A percentile compares a stretch with the other conserved stretches of the same genome.
phyloP scores from a whole-genome alignment of 1,140 invertebrate genomes.

The Caligus rogercresseyi region DNA sequence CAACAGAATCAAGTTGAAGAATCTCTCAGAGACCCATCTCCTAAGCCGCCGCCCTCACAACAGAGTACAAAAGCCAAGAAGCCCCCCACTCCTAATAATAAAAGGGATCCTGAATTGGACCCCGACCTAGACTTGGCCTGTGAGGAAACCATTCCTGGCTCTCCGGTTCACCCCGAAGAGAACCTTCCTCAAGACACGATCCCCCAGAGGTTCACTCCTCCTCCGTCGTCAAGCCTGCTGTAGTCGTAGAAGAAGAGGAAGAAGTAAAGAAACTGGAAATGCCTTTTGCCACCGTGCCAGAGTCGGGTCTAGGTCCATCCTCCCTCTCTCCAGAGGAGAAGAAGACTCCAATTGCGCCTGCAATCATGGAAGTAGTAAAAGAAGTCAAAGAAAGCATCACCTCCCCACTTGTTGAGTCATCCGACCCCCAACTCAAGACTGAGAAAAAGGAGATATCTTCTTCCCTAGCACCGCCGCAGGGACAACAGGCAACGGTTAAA shows the following conservation, averaged over 20 bases:
- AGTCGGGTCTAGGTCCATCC: constrained; percentile 3
- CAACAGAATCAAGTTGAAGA: background rate
- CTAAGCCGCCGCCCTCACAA: too few relatives aligned
- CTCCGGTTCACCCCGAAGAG: constrained; percentile 8
- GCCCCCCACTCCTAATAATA: too few relatives aligned
- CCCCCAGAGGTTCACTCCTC: too few relatives aligned
- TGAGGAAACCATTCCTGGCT: constrained; percentile 15
- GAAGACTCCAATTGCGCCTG: background rate
- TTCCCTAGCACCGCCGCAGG: too few relatives aligned
- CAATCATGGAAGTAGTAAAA: background rate
- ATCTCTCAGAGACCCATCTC: background rate
- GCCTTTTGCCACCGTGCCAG: constrained; percentile 13
- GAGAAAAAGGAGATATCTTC: too few relatives aligned
- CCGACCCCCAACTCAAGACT: too few relatives aligned
- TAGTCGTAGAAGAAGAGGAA: background rate
- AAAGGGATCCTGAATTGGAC: background rate
- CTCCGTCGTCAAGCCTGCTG: too few relatives aligned
- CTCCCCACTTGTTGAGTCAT: too few relatives aligned
- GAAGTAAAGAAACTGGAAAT: constrained; percentile 9
- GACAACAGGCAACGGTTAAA: too few relatives aligned
- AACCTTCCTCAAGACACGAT: too few relatives aligned
- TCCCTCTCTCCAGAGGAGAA: background rate
- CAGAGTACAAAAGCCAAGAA: background rate
- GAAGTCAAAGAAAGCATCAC: too few relatives aligned
- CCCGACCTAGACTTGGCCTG: constrained; percentile 7